phyloP scores from a whole-genome alignment of 1,140 invertebrate genomes.

The Eulimnadia texana region DNA sequence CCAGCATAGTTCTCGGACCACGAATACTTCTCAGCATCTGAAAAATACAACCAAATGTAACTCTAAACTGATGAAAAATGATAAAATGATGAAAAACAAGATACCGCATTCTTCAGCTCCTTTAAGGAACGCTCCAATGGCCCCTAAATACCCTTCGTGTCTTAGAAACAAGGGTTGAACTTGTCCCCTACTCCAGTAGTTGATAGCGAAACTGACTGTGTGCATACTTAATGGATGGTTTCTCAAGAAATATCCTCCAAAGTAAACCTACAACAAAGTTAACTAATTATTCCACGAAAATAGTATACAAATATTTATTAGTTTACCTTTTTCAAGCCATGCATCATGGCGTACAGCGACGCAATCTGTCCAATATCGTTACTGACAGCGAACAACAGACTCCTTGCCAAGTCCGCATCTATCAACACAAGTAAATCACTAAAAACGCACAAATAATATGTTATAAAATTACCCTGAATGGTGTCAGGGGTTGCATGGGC shows the following conservation, averaged over 20 bases:
- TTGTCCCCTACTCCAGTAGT: slow-evolving; percentile 57
- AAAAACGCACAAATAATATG: slow-evolving; percentile 24
- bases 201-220: slow-evolving; percentile 54
- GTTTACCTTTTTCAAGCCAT: slow-evolving; percentile 39
- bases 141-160: slow-evolving; percentile 62
- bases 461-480: slow-evolving; percentile 13
- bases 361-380: slow-evolving; percentile 66
- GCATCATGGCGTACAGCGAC: slow-evolving; percentile 50
- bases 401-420: slow-evolving; percentile 51
- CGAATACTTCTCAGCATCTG: slow-evolving; percentile 42
- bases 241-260: slow-evolving; percentile 60
- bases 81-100: slow-evolving; percentile 4
- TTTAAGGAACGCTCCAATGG: slow-evolving; percentile 60
- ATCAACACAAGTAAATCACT: too few species aligned
- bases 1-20: slow-evolving; percentile 65
- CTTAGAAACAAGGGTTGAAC: slow-evolving; percentile 55
- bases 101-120: slow-evolving; percentile 45
- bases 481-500: slow-evolving; percentile 26
- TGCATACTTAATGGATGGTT: slow-evolving; percentile 63
- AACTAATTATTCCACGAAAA: background rate
- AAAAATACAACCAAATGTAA: slow-evolving; percentile 16
- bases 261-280: slow-evolving; percentile 42
- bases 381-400: slow-evolving; percentile 54
- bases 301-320: background rate
- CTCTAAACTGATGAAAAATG: too few species aligned